Base-by-base conservation (phyloP, 2,888 invertebrate genomes). In the Tineola bisselliella region DNA sequence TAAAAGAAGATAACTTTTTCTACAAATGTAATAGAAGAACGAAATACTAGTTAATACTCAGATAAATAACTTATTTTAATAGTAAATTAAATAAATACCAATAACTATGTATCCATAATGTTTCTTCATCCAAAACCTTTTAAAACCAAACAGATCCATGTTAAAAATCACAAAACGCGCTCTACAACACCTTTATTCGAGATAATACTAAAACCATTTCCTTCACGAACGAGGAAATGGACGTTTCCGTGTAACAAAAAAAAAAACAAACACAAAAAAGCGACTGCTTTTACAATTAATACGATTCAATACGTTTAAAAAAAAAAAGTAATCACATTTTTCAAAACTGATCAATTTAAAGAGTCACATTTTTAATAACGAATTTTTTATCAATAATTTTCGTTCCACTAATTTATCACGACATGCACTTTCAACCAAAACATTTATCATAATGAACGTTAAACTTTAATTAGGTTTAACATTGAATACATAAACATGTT, bases 81-180 rank as follows among this genome's bases (percentile, higher is more conserved):
- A n/a, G n/a, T n/a, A n/a, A n/a, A n/a, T n/a, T n/a, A n/a, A 31
- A 48, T 48, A 48, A 17, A 25, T 58, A 58, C 58, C 58, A 33
- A 58, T 58, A 17, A 19, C 6, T 33, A 58, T 58, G 19, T 58
- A 58, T 33, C 58, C 58, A 58, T 58, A 31, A 1, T 33, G 8
- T 15, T 33, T 17, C 31, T 33, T 58, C 13, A 58, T 58, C 58
- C 58, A 58, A 15, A 5, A 58, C 4, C n/a, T 33, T n/a, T 15
- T n/a, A 6, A 54, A 13, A 6, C 25, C 54, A 8, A 54, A 11
- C 19, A 54, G 18, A 17, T 54, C 25, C 54, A 54, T 54, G 2
- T 54, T 54, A 15, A 48, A 6, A 38, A 38, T 38, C 38, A 38
- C 38, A 38, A 38, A 38, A 38, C 25, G 25, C 25, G 25, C 6